phyloP scores from a whole-genome alignment of 1,140 invertebrate species.

The Conus ventricosus region DNA sequence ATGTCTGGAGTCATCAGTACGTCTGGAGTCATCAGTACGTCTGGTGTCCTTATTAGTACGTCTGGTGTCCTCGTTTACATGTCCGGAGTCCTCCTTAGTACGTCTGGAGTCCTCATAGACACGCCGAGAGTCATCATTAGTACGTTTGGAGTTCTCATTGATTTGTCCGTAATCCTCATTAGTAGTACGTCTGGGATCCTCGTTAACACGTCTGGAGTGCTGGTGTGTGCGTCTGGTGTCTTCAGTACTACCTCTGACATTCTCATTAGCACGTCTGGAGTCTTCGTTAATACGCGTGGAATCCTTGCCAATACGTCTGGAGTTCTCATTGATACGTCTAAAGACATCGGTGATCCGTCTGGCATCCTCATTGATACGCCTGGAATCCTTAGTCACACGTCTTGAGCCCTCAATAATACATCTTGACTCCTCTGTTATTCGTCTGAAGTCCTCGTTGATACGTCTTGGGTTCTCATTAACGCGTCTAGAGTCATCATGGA shows the following conservation, averaged over 20 bases:
- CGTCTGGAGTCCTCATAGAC: conserved; percentile 1
- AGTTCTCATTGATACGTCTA: not conserved
- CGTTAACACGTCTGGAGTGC: no score
- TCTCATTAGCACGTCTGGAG: no score
- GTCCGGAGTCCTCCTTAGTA: not conserved
- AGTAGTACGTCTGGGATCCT: not conserved
- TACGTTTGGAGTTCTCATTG: no score
- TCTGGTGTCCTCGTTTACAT: not conserved
- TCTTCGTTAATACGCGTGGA: not conserved
- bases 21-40: not conserved
- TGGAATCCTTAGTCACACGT: not conserved
- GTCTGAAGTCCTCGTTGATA: no score
- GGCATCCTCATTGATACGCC: not conserved
- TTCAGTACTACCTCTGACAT: not conserved
- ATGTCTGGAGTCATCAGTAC: not conserved
- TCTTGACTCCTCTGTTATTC: no score
- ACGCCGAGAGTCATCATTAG: no score
- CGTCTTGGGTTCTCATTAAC: no score
- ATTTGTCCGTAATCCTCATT: no score
- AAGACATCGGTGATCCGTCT: not conserved
- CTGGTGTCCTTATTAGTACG: not conserved
- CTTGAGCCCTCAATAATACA: no score
- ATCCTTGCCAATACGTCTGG: not conserved
- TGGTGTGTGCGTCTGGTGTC: no score
- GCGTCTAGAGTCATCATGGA: no score